These are phyloP conservation scores for Pipistrellus pygmaeus DNA, from an alignment of 2,797 vertebrate genomes.

Conservation along the genomic window DNA sequence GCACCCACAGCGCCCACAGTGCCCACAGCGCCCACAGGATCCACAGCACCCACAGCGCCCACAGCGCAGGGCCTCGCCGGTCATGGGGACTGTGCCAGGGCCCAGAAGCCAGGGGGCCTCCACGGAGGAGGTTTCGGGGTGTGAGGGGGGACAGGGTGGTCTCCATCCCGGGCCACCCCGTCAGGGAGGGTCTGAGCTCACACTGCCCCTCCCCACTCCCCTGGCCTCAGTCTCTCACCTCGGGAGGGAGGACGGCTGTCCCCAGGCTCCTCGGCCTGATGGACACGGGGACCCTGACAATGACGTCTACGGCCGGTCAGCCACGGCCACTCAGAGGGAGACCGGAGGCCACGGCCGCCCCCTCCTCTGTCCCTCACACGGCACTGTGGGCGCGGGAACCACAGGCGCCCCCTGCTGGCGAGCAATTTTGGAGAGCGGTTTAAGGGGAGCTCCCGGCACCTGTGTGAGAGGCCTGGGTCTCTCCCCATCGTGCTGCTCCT, in stretches of 20 bases:
- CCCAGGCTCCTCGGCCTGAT: not conserved
- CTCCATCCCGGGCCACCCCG: not conserved
- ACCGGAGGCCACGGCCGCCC: no score
- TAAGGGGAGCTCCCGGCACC: not conserved
- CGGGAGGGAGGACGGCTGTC: not conserved
- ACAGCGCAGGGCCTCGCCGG: accelerated
- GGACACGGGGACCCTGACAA: not conserved
- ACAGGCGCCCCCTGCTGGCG: accelerated
- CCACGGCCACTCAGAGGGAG: not conserved
- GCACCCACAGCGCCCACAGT: not conserved
- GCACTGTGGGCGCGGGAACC: accelerated
- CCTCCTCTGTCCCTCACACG: accelerated
- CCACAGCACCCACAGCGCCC: not conserved
- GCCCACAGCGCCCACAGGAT: not conserved
- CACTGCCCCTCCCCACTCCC: accelerated
- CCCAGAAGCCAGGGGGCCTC: not conserved
- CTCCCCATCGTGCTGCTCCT: not conserved
- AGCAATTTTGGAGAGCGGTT: not conserved
- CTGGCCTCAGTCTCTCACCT: not conserved
- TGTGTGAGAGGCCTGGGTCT: not conserved
- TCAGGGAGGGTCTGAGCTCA: not conserved
- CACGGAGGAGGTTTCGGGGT: accelerated
- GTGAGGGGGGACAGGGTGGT: not conserved
- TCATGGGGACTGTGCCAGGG: not conserved
- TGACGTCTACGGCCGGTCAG: not conserved